phyloP scores from a whole-genome alignment of 2,797 vertebrate genomes.

The Fundulus diaphanus region DNA sequence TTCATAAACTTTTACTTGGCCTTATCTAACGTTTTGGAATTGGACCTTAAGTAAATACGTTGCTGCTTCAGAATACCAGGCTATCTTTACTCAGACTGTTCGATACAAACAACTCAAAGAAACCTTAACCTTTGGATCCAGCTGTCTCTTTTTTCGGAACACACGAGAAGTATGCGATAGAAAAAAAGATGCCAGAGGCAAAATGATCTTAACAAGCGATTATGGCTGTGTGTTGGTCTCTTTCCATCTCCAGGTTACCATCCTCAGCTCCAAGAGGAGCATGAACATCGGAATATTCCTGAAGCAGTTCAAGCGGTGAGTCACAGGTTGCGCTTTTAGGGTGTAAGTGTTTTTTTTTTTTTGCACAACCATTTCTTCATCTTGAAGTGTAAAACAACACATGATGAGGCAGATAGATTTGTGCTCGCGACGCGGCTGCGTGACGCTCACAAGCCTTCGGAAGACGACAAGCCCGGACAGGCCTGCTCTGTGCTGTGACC shows the following conservation, averaged over 20 bases:
- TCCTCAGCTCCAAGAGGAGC: constrained; percentile 84
- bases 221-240: constrained; percentile 21
- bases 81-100: constrained; percentile 40
- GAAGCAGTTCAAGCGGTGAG: constrained; percentile 88
- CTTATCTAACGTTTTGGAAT: constrained; percentile 22
- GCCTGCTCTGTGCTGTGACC: constrained; percentile 34
- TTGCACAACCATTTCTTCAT: constrained; percentile 16
- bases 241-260: constrained; percentile 71
- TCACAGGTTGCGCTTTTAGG: constrained; percentile 32
- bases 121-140: constrained; percentile 64
- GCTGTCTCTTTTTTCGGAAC: constrained; percentile 37
- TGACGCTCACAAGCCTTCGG: constrained; percentile 8
- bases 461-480: constrained; percentile 54
- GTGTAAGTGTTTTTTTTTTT: constrained; percentile 44
- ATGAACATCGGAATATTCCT: constrained; percentile 89
- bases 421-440: constrained; percentile 13
- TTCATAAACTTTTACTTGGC: constrained; percentile 28
- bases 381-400: constrained; percentile 8
- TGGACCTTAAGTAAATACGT: constrained; percentile 13
- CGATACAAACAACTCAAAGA: constrained; percentile 49
- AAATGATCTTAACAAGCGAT: constrained; percentile 35
- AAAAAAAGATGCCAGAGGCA: constrained; percentile 28
- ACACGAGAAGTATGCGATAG: constrained; percentile 25
- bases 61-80: constrained; percentile 15
- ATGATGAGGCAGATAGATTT: constrained; percentile 26